Evolutionary conservation across 2,888 invertebrate species (phyloP).

Genomic region (Hirtodrosophila histrioides): DNA sequence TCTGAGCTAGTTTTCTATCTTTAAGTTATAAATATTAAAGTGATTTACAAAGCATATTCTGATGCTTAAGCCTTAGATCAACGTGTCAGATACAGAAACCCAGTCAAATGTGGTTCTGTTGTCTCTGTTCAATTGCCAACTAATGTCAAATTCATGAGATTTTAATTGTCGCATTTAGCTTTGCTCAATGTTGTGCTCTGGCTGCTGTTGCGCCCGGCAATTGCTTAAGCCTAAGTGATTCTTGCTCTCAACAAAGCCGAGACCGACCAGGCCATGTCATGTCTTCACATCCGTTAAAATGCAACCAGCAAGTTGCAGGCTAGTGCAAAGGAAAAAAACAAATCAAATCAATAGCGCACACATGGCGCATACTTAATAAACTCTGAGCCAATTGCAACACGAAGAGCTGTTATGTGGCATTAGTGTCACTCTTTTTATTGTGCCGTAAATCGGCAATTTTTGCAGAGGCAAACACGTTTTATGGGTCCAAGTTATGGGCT

Average conservation of each 20-base stretch:
- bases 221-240: constrained; percentile 53
- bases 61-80: too few species aligned
- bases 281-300: constrained; percentile 63
- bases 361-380: constrained; percentile 67
- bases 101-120: constrained; percentile 41
- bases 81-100: constrained; percentile 11
- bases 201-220: constrained; percentile 35
- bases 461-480: constrained; percentile 40
- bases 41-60: neutral
- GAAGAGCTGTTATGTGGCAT: constrained; percentile 66
- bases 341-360: constrained; percentile 49
- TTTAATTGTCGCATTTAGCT: constrained; percentile 58
- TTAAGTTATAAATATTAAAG: constrained; percentile 10
- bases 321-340: constrained; percentile 22
- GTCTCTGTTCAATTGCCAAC: constrained; percentile 27
- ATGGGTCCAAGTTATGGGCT: constrained; percentile 18
- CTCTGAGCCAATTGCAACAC: constrained; percentile 59
- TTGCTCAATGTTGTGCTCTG: constrained; percentile 34
- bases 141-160: constrained; percentile 32
- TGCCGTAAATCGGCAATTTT: constrained; percentile 56
- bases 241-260: constrained; percentile 30
- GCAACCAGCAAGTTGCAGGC: constrained; percentile 7
- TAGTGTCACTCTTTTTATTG: constrained; percentile 61
- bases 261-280: constrained; percentile 38
- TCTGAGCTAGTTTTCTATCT: neutral